Evolutionary conservation across 23 tunicate genomes (phyloP), one percentile per base, ranked within the genome.

Genomic region (Trididemnum miniatum): DNA sequence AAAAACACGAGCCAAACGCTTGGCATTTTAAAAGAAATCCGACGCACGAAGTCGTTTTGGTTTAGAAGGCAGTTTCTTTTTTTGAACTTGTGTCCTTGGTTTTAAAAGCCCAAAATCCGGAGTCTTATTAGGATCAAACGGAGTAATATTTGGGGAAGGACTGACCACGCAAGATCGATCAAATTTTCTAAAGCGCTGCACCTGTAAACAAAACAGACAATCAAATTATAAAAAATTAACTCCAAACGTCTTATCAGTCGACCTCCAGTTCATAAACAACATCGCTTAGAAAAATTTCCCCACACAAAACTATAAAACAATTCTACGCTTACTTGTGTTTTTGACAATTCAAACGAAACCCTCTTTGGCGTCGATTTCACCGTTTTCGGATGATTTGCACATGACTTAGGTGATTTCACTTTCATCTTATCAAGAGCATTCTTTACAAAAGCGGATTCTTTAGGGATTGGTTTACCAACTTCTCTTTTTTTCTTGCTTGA

Each of bases 311-410:
- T n/a, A n/a, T n/a, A n/a, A n/a, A n/a, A n/a, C n/a, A n/a, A n/a
- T n/a, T n/a, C n/a, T n/a, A n/a, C n/a, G n/a, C 80, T 67, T 73
- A 82, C 97, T 84, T 85, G 90, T 20, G 79, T 85, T 82, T 85
- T 91, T 49, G 97, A 91, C 90, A 91, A 81, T 71, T 91, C 87
- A 71, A 91, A 91, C 3, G 83, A 80, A 15, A 91, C 97, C 52
- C 82, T 65, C 59, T 91, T 91, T 0, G 90, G 74, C 27, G 62
- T 24, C 3, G 23, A 12, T 24, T 62, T 62, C 26, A n/a, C n/a
- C n/a, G n/a, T n/a, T n/a, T n/a, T n/a, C n/a, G n/a, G n/a, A n/a
- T n/a, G n/a, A n/a, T n/a, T n/a, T n/a, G n/a, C n/a, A n/a, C n/a
- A n/a, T n/a, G n/a, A n/a, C n/a, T n/a, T n/a, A n/a, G n/a, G n/a